Base-by-base conservation (phyloP, 2,888 invertebrate species). In the Rapana venosa region DNA sequence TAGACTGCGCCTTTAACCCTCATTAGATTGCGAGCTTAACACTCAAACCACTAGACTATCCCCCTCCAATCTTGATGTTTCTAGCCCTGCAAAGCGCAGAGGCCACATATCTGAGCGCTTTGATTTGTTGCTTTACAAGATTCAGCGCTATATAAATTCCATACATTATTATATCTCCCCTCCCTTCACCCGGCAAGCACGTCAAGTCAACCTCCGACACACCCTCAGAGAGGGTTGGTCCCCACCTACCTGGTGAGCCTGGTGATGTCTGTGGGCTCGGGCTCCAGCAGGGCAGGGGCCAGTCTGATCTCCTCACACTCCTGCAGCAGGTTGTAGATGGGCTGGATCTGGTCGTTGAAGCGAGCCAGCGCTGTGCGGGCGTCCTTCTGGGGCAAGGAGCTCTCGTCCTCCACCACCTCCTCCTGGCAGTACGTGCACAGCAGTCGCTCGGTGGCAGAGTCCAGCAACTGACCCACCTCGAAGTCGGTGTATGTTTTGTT, bases 401-500 rank as follows among this genome's bases (percentile, higher is more conserved):
- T 98, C 94, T 98, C 98, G 96, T 99, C 99, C 96, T 99, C 99
- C 95, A 98, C 98, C 0, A 99, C 99, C 0, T 98, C 97, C 96
- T 13, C 97, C 90, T 97, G 97, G 96, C 99, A 99, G 96, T 97
- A 98, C 89, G 98, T 99, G 96, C 99, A 95, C 70, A 93, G 91
- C n/a, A 95, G 94, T 66, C 93, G 93, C 35, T 94, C 93, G 26
- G 94, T 94, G 88, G 92, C 92, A 56, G 93, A 92, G 89, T 96
- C 95, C 90, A 95, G 94, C 89, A 96, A 89, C 91, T 95, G 94
- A 77, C 96, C 96, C 95, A 97, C 98, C 93, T 99, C 99, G 77
- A 99, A 97, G 96, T 99, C 99, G 77, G 99, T 99, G 96, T 98
- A 99, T 0, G 98, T 98, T 96, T 99, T 99, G 88, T 97, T 97